Base-by-base conservation (phyloP, 2,797 vertebrate species). In the Parambassis ranga region DNA sequence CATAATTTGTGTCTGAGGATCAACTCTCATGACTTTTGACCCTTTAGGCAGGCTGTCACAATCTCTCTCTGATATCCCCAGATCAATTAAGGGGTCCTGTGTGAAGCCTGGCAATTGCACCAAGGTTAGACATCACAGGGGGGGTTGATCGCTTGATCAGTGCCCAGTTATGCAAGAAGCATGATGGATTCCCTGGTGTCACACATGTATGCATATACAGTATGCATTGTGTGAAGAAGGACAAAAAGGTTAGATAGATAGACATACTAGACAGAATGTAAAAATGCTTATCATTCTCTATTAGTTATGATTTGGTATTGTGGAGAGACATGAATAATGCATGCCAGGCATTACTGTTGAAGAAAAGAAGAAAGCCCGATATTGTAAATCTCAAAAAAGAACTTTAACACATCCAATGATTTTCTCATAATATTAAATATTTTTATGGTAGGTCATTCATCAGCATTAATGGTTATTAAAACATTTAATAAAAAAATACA, bases 371-470 rank as follows among this genome's bases (percentile, higher is more conserved):
- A 88, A 70, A 84, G 75, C 36, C 13, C 11, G 4, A 24, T 36
- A 48, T 63, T 75, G 62, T 41, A 74, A 74, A 58, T 70, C 48
- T 68, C 19, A 5, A 46, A 31, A 42, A 36, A 22, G 27, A 48
- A 8, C 16, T 65, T 57, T 57, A 66, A 70, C 36, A 63, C 62
- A 85, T 70, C 38, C 53, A 60, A 53, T 68, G 41, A 63, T 75
- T 81, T 82, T 69, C 72, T 82, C 73, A 64, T 77, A 73, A 82
- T 65, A 48, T 62, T 57, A 70, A 81, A 76, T 83, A 58, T 79
- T 64, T 82, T 86, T 53, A 82, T 74, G 32, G 57, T 39, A 50
- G 15, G 52, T 48, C 58, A 65, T 90, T 84, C 65, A 82, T 88
- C 77, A 83, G 46, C 2, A 37, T 85, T 82, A 70, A 52, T 16